A percentile compares a stretch with the other conserved stretches of the same genome.
phyloP scores from a whole-genome alignment of 2,888 invertebrate genomes.

The Apamea epomidion region DNA sequence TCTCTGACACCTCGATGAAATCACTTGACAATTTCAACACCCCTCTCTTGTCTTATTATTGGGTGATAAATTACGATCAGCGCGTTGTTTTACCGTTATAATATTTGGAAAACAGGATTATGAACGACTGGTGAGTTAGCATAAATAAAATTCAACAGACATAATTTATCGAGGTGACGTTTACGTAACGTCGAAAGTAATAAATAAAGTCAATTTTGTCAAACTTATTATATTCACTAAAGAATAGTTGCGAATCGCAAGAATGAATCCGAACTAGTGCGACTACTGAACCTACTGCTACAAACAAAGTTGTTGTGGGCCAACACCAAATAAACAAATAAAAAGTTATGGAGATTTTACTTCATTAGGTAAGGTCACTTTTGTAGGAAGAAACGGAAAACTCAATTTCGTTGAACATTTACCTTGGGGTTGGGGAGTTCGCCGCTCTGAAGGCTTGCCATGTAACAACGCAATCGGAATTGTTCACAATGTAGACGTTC shows the following conservation, averaged over 20 bases:
- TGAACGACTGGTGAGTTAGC: slow-evolving; percentile 39
- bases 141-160: slow-evolving; percentile 41
- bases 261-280: slow-evolving; percentile 37
- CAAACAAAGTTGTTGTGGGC: slow-evolving; percentile 48
- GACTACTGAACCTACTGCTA: too few species aligned
- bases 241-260: slow-evolving; percentile 43
- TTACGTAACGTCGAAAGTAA: slow-evolving; percentile 40
- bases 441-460: slow-evolving; percentile 98
- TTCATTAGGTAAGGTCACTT: slow-evolving; percentile 65
- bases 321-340: slow-evolving; percentile 62
- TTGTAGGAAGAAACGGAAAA: slow-evolving; percentile 47
- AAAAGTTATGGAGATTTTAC: slow-evolving; percentile 66
- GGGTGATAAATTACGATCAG: slow-evolving; percentile 73
- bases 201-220: slow-evolving; percentile 44
- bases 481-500: slow-evolving; percentile 99
- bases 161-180: slow-evolving; percentile 35
- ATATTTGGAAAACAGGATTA: slow-evolving; percentile 52
- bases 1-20: slow-evolving; percentile 79
- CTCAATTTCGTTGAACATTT: slow-evolving; percentile 64
- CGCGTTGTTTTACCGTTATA: slow-evolving; percentile 55
- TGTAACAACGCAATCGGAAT: slow-evolving; percentile 98
- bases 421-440: slow-evolving; percentile 99
- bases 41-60: slow-evolving; percentile 71
- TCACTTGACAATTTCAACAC: slow-evolving; percentile 76
- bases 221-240: slow-evolving; percentile 48